Evolutionary conservation across 2,797 vertebrate genomes (phyloP).

Genomic region (Sebastes melanostomus): DNA sequence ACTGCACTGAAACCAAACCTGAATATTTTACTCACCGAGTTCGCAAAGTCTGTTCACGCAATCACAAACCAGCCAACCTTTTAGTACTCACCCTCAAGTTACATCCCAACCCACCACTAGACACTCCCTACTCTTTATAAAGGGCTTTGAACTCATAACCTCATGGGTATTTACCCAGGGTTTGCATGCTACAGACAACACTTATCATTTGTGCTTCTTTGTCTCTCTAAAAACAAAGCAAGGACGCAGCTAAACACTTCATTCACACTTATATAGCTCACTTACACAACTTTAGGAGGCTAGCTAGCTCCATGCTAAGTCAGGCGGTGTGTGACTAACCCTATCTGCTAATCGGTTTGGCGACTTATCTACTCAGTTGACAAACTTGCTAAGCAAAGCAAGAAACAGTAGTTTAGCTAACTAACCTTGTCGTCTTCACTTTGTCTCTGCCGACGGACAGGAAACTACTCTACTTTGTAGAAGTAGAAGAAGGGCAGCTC

Average conservation of each 20-base stretch:
- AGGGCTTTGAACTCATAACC: no score
- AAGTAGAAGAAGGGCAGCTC: slow-evolving; percentile 13
- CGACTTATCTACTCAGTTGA: background rate
- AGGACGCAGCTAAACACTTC: background rate
- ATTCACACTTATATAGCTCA: background rate
- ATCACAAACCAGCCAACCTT: rapidly evolving
- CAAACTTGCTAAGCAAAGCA: background rate
- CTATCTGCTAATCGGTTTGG: background rate
- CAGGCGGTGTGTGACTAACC: background rate
- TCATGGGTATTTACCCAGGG: background rate
- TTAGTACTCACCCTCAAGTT: background rate
- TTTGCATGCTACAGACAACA: rapidly evolving
- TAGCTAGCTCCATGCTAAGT: slow-evolving; percentile 2
- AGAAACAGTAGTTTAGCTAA: background rate
- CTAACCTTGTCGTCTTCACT: slow-evolving; percentile 26
- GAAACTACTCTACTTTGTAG: slow-evolving; percentile 2
- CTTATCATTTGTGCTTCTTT: background rate
- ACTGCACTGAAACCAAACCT: background rate
- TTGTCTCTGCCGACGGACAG: background rate
- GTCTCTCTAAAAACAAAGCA: background rate
- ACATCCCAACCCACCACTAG: background rate
- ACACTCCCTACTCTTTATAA: no score
- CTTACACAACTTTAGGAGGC: slow-evolving; percentile 13
- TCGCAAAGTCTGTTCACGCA: background rate
- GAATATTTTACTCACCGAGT: slow-evolving; percentile 47